phyloP scores from a whole-genome alignment of 2,113 vertebrate species.

The Tringa solitaria region DNA sequence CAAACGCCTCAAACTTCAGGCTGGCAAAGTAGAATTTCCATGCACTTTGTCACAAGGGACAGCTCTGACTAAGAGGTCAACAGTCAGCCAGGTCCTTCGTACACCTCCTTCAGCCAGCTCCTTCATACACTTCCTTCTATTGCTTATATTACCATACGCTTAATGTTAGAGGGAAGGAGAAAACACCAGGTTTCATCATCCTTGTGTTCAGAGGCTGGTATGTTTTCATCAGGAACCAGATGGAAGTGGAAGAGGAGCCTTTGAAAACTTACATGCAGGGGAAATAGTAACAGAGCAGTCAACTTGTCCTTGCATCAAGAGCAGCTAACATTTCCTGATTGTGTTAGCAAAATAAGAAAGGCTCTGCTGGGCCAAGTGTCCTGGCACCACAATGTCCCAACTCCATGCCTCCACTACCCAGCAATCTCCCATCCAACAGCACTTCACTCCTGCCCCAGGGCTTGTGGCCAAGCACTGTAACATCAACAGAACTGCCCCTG shows the following conservation, averaged over 20 bases:
- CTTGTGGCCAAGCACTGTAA: rapidly evolving
- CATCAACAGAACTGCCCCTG: background rate
- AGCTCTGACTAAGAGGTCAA: background rate
- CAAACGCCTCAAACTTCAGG: background rate
- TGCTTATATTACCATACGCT: background rate
- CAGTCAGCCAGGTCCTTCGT: background rate
- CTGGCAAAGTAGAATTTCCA: background rate
- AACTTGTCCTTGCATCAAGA: background rate
- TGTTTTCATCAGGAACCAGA: background rate
- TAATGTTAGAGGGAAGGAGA: background rate
- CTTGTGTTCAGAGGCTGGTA: background rate
- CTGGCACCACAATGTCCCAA: rapidly evolving
- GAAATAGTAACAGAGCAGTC: background rate
- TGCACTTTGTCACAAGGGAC: background rate
- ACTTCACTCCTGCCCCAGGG: background rate
- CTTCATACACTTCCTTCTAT: background rate
- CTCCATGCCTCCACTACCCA: background rate
- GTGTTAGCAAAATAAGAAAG: background rate
- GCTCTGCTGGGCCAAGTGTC: background rate
- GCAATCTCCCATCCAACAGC: rapidly evolving
- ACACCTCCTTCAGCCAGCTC: background rate
- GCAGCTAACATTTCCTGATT: background rate
- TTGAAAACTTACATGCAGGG: background rate
- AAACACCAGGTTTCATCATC: background rate
- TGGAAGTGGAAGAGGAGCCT: background rate